Evolutionary conservation across 2,888 invertebrate species (phyloP), one percentile per base, ranked within the genome.

Genomic region (Phaonia tiefii): DNA sequence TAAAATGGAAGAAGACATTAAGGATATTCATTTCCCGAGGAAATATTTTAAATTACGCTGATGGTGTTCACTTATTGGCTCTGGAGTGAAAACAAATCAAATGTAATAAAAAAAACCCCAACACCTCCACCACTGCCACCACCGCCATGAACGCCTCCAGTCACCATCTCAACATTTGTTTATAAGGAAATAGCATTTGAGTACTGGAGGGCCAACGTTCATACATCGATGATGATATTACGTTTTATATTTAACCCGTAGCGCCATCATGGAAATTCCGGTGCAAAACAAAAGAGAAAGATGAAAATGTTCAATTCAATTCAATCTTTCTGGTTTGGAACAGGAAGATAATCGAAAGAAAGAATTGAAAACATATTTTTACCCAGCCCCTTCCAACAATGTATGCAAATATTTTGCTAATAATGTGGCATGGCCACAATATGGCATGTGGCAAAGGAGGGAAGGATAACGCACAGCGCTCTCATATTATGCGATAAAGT

Each of bases 1-100:
- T 5, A 31, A 31, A n/a, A n/a, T 17, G 26, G 56, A 56, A n/a
- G 22, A 58, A 25, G 39, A 63, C 54, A 26, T 75, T 67, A 77
- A 74, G 77, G 70, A 71, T 66, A 66, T 74, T 54, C 70, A 80
- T 77, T 77, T 80, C 77, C 80, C 60, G n/a, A 66, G 74, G 77
- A 80, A 77, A 74, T 77, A 44, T 65, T 44, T 74, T 20, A 71
- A 71, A 75, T 49, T 10, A 31, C 69, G 65, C 49, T 70, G 46
- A 5, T 31, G 8, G 56, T 70, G 42, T 58, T 58, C 58, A 58
- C 58, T 58, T 58, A 58, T 58, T 58, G 58, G 58, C 37, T 49
- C 44, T 26, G 46, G 49, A 20, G 39, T 25, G 8, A 56, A 70
- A 44, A 70, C 65, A 54, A 54, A 54, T 66, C 46, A 58, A 58